Percentiles rank a stretch among this genome's conserved stretches.
phyloP scores from a whole-genome alignment of 2,888 invertebrate genomes.

The Chrysina gloriosa region DNA sequence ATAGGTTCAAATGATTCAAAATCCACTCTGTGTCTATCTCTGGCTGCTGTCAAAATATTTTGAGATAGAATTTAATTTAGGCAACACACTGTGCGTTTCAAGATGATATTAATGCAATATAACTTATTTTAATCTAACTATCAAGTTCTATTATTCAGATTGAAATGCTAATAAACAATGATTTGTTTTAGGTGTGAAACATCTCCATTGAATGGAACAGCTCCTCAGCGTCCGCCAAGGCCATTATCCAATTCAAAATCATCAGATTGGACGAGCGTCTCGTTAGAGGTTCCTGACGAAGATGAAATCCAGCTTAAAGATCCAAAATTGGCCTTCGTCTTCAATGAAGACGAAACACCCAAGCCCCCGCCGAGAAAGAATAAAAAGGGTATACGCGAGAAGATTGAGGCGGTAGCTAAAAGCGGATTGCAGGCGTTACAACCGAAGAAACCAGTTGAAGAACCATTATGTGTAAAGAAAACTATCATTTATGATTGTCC shows the following conservation, averaged over 20 bases:
- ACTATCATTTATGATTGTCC: constrained; percentile 62
- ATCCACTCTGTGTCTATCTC: no score
- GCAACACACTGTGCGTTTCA: no score
- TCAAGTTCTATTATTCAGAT: no score
- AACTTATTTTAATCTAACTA: no score
- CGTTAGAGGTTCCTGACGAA: constrained; percentile 67
- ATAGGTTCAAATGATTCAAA: no score
- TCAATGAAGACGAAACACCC: constrained; percentile 58
- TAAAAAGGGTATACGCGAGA: constrained; percentile 59
- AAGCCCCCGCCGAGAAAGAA: constrained; percentile 63
- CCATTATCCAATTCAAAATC: constrained; percentile 55
- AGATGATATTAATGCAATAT: no score
- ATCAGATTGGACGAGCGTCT: constrained; percentile 68
- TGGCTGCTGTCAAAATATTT: no score
- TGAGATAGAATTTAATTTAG: no score
- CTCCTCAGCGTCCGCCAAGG: constrained; percentile 37
- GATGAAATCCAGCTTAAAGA: constrained; percentile 59
- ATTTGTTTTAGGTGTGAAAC: constrained; percentile 52
- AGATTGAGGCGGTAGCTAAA: constrained; percentile 61
- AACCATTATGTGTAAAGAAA: constrained; percentile 61
- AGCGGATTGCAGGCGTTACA: constrained; percentile 57
- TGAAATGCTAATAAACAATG: not conserved
- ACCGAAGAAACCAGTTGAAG: constrained; percentile 56
- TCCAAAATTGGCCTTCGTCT: constrained; percentile 59
- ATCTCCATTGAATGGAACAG: constrained; percentile 46